Evolutionary conservation across 2,888 invertebrate species (phyloP).

Genomic region (Lasioglossum zephyrum): DNA sequence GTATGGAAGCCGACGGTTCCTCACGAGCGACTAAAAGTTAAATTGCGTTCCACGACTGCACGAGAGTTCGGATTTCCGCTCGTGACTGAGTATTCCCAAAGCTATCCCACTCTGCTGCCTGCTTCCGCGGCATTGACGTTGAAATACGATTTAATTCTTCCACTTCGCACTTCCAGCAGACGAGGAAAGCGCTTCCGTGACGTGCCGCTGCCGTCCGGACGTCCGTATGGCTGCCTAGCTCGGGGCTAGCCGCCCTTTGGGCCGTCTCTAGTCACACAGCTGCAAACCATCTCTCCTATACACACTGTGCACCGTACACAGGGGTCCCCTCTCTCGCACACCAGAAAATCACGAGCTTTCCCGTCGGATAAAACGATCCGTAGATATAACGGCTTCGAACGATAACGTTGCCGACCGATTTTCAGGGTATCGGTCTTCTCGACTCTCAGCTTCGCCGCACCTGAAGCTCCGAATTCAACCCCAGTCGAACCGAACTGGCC

Average conservation of each 20-base stretch:
- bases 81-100: constrained; percentile 81
- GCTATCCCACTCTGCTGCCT: constrained; percentile 69
- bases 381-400: constrained; percentile 60
- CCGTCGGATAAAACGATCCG: constrained; percentile 39
- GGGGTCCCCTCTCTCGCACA: not conserved
- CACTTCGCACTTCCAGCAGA: constrained; percentile 74
- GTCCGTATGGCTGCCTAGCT: constrained; percentile 45
- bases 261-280: not conserved
- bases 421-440: constrained; percentile 57
- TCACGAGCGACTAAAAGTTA: constrained; percentile 81
- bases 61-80: constrained; percentile 78
- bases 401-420: constrained; percentile 65
- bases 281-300: not conserved
- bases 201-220: constrained; percentile 50
- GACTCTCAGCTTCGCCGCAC: not conserved
- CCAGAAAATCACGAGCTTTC: constrained; percentile 37
- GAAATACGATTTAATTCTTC: constrained; percentile 82
- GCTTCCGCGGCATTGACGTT: constrained; percentile 77
- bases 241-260: constrained; percentile 29
- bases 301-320: not conserved
- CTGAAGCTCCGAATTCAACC: constrained; percentile 40
- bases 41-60: constrained; percentile 80
- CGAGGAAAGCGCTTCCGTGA: constrained; percentile 68
- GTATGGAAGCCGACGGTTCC: constrained; percentile 66
- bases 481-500: not conserved